A percentile compares a stretch with the other conserved stretches of the same genome.
phyloP scores from a whole-genome alignment of 2,113 vertebrate genomes.

The Pithys albifrons region DNA sequence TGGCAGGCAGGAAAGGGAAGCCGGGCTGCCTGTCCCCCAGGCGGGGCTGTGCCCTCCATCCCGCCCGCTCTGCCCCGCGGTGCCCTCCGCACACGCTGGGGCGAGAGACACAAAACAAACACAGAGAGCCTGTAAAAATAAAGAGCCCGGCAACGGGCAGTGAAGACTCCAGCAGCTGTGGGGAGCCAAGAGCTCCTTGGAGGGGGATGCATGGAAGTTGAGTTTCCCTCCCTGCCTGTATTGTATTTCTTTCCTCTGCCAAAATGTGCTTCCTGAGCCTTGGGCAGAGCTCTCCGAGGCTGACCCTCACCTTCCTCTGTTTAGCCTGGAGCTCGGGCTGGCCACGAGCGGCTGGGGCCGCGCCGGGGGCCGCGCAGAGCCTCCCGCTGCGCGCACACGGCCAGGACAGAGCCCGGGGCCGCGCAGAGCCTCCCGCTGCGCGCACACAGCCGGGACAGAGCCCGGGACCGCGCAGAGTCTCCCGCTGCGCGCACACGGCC shows the following conservation, averaged over 20 bases:
- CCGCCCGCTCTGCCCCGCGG: not conserved
- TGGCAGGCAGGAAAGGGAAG: constrained; percentile 35
- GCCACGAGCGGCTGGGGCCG: constrained; percentile 81
- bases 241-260: constrained; percentile 93
- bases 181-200: constrained; percentile 55
- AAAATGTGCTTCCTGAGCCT: constrained; percentile 85
- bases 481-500: constrained; percentile 16
- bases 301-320: constrained; percentile 89
- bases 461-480: constrained; percentile 52
- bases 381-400: not conserved
- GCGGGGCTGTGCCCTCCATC: not conserved
- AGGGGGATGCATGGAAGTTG: constrained; percentile 55
- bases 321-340: constrained; percentile 77
- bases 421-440: no score
- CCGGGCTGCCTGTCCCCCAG: not conserved
- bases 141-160: not conserved
- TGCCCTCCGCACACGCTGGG: not conserved
- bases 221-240: constrained; percentile 72
- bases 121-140: constrained; percentile 27
- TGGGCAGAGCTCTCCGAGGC: constrained; percentile 78
- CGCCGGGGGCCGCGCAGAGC: constrained; percentile 59
- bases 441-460: no score
- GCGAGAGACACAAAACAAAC: constrained; percentile 33
- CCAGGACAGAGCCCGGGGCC: no score
- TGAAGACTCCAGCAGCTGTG: constrained; percentile 36